Percentiles rank a stretch among this genome's conserved stretches.
phyloP scores from a whole-genome alignment of 2,888 invertebrate species.

The Hanleya hanleyi region DNA sequence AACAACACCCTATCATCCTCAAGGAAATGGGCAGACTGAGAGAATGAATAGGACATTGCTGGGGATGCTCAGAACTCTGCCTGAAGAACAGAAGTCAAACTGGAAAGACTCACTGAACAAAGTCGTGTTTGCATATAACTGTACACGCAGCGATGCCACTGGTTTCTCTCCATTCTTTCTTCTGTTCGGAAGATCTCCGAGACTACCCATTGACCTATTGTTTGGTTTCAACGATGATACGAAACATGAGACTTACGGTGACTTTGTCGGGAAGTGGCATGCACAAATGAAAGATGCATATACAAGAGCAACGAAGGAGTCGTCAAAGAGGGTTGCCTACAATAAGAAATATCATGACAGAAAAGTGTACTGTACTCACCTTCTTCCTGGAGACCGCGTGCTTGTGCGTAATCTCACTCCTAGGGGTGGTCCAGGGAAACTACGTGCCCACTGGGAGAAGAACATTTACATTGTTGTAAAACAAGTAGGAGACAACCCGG shows the following conservation, averaged over 20 bases:
- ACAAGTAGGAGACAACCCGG: conserved; percentile 21
- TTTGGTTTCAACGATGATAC: not conserved
- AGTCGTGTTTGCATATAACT: not conserved
- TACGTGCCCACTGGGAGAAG: conserved; percentile 17
- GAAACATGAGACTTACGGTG: not conserved
- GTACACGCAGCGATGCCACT: not conserved
- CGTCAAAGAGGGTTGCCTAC: not conserved
- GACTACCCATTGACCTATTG: not conserved
- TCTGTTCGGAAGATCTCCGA: not conserved
- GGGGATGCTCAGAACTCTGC: not conserved
- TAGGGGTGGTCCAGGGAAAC: conserved; percentile 12
- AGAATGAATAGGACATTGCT: conserved; percentile 3
- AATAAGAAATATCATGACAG: conserved; percentile 14
- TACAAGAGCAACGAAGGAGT: not conserved
- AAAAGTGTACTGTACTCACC: not conserved
- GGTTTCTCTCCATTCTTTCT: not conserved
- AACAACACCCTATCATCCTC: conserved; percentile 2
- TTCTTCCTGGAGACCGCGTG: conserved; percentile 17
- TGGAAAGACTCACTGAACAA: not conserved
- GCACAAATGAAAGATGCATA: not conserved
- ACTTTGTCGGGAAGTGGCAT: conserved; percentile 1
- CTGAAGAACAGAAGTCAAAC: not conserved
- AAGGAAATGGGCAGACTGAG: not conserved
- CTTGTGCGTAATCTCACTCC: not conserved
- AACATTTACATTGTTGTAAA: conserved; percentile 9